Evolutionary conservation across 2,113 vertebrate genomes (phyloP).

Genomic region (Ameiurus melas): DNA sequence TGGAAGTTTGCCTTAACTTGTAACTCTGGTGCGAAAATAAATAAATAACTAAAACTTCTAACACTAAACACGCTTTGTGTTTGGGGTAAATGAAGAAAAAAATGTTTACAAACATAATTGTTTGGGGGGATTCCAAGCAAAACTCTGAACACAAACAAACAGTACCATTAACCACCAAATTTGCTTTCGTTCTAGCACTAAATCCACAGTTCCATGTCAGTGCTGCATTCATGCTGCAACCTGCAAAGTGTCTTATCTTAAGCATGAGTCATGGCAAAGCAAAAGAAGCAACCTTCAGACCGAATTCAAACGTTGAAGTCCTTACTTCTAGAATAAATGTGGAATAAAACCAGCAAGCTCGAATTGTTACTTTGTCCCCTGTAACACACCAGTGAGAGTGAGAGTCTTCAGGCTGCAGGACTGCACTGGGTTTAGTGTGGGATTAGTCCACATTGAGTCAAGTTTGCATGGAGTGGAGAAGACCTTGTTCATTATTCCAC

Average conservation of each 20-base stretch:
- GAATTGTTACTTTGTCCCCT: not conserved
- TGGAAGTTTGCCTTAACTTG: not conserved
- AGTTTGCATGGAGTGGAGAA: not conserved
- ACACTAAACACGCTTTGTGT: not conserved
- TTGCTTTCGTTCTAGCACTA: not conserved
- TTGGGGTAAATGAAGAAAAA: not conserved
- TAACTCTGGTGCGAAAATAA: not conserved
- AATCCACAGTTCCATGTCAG: slow-evolving; percentile 11
- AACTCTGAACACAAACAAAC: too few relatives aligned
- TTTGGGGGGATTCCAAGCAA: not conserved
- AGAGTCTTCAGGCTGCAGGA: not conserved
- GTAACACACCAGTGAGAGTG: not conserved
- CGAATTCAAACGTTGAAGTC: not conserved
- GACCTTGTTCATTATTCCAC: not conserved
- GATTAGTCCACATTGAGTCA: not conserved
- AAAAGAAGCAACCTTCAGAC: not conserved
- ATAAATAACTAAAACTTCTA: not conserved
- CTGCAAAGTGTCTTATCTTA: slow-evolving; percentile 18
- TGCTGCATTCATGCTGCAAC: slow-evolving; percentile 30
- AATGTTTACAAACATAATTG: too few relatives aligned
- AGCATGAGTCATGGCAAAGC: slow-evolving; percentile 1
- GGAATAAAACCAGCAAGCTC: not conserved
- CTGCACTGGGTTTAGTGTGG: not conserved
- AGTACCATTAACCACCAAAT: not conserved
- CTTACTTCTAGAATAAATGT: not conserved